These are phyloP conservation scores for Clarias macrocephalus DNA, from an alignment of 2,113 vertebrate genomes.

Conservation along the genomic window DNA sequence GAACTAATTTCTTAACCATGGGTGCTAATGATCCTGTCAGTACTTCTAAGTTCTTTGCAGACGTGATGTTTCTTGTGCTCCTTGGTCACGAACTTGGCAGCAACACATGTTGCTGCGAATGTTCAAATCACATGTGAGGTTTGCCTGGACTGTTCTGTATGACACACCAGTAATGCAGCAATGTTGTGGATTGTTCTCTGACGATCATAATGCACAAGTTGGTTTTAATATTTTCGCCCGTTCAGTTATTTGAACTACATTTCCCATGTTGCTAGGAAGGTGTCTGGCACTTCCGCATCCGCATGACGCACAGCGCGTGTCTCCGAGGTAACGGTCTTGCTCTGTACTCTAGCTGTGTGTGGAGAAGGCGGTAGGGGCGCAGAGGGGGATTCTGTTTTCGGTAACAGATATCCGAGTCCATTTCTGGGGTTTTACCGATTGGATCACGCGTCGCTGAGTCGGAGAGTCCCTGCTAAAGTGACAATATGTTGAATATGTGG, in stretches of 20 bases:
- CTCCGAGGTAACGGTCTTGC: constrained; percentile 72
- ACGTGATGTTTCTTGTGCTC: no score
- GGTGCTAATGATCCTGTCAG: no score
- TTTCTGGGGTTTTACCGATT: constrained; percentile 54
- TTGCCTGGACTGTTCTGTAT: no score
- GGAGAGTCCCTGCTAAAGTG: constrained; percentile 64
- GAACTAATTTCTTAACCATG: no score
- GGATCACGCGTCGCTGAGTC: constrained; percentile 63
- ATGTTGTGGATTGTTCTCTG: no score
- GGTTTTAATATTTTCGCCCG: neutral
- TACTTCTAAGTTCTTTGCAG: no score
- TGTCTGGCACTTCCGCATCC: neutral
- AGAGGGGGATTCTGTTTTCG: constrained; percentile 53
- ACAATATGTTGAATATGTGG: constrained; percentile 93
- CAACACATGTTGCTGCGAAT: no score
- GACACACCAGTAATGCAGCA: no score
- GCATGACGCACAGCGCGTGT: constrained; percentile 55
- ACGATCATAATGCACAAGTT: no score
- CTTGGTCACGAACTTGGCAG: no score
- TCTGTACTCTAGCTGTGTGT: constrained; percentile 49
- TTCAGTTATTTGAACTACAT: constrained; percentile 19
- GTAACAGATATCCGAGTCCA: constrained; percentile 59
- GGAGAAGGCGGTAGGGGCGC: constrained; percentile 38
- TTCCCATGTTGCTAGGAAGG: neutral
- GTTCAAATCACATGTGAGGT: no score